Base-by-base conservation (phyloP, 2,888 invertebrate genomes). In the Hedya salicella region DNA sequence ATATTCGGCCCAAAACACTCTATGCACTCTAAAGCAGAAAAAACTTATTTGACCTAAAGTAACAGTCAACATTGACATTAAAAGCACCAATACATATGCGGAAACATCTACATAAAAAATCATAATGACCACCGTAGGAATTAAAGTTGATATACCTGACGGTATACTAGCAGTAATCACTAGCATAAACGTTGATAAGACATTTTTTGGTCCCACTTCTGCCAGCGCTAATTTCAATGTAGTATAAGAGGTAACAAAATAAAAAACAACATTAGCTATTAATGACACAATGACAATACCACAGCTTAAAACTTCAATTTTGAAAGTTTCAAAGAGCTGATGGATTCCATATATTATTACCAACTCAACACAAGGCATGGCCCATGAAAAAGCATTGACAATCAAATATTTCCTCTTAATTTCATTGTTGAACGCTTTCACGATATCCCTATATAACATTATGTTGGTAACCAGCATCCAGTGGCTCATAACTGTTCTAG, bases 371-470 rank as follows among this genome's bases (percentile, higher is more conserved):
- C 40, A 42, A 30, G 60, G 60, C 3, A 40, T 0, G 8, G 17
- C 16, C 60, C 60, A 61, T 4, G 60, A 25, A 21, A 61, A 61
- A 0, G 11, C 17, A 25, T 30, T 42, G 11, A 17, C 50, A 1
- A 21, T 39, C 9, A 50, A 40, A 40, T 42, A 61, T 17, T n/a
- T 25, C 6, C 30, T 17, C 3, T n/a, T 50, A 0, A 30, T 13
- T 11, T 30, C 30, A 30, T 13, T 61, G 9, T 50, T 50, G 40
- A 40, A 61, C 16, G 14, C 50, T 30, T 61, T 40, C 1, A 61
- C 60, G 17, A 61, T 25, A 8, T 50, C 50, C n/a, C 16, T 50
- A n/a, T 61, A 50, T 1, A 61, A 2, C 60, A 61, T 61, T 13
- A 60, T 6, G 1, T 17, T 40, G 9, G 40, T 50, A 1, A 61